Conservation (phyloP, 2,888 invertebrate species). For the Aporophyla nigra region DNA sequence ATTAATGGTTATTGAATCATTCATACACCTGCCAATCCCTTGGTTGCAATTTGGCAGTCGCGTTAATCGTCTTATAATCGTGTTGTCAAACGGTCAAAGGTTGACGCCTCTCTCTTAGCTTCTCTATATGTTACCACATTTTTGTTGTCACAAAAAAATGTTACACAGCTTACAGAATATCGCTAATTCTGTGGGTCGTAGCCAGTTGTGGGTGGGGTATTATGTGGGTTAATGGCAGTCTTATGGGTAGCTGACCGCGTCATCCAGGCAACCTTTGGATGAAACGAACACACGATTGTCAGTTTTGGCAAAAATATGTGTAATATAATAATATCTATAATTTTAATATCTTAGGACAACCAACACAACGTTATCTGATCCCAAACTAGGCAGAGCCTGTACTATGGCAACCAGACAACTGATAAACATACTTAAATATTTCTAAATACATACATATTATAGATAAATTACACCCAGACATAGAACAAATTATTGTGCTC, state of each 20-base stretch:
- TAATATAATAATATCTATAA: too few relatives aligned
- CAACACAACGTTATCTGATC: too few relatives aligned
- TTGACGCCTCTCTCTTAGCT: neutral
- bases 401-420: too few relatives aligned
- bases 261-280: neutral
- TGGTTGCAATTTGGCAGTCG: conserved; percentile 43
- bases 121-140: neutral
- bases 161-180: neutral
- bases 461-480: too few relatives aligned
- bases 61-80: conserved; percentile 17
- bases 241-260: neutral
- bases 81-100: conserved; percentile 8
- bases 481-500: too few relatives aligned
- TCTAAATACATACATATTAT: too few relatives aligned
- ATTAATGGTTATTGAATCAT: conserved; percentile 47
- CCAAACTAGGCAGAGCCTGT: too few relatives aligned
- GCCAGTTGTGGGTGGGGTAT: neutral
- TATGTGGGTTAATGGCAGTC: neutral
- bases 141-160: neutral
- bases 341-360: too few relatives aligned
- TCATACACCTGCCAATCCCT: conserved; percentile 43
- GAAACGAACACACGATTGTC: neutral
- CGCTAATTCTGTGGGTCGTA: neutral
- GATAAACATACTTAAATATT: too few relatives aligned
- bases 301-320: neutral